phyloP scores from a whole-genome alignment of 2,888 invertebrate species.

The Hetaerina titia region DNA sequence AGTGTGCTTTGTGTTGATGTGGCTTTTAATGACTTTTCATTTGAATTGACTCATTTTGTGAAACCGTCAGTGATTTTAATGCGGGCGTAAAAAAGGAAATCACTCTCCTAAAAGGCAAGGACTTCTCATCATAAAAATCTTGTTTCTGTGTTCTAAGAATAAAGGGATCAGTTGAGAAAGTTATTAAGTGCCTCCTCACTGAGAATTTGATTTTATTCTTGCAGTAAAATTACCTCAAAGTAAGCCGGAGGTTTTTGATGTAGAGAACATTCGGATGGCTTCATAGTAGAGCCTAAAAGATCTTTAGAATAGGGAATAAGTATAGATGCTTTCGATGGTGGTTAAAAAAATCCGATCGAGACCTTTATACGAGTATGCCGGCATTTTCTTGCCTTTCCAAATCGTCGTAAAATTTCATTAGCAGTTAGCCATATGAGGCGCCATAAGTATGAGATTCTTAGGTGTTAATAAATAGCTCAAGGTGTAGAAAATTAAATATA shows the following conservation, averaged over 20 bases:
- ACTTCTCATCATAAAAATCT: not conserved
- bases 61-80: not conserved
- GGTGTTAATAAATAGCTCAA: too few species aligned
- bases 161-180: not conserved
- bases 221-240: not conserved
- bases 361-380: too few species aligned
- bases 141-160: not conserved
- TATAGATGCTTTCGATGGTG: too few species aligned
- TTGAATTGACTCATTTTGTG: slow-evolving; percentile 17
- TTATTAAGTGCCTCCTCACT: not conserved
- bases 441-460: too few species aligned
- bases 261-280: not conserved
- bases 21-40: slow-evolving; percentile 1
- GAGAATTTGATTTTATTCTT: not conserved
- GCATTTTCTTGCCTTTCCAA: too few species aligned
- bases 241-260: not conserved
- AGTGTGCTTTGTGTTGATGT: not conserved
- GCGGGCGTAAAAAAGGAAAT: not conserved
- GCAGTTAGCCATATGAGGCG: too few species aligned
- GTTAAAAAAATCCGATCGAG: too few species aligned
- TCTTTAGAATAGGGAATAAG: too few species aligned
- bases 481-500: too few species aligned
- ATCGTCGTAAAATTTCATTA: too few species aligned
- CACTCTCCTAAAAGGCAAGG: not conserved
- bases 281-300: not conserved